Conservation (phyloP, 1,140 invertebrate genomes). For the Anagrus nilaparvatae region DNA sequence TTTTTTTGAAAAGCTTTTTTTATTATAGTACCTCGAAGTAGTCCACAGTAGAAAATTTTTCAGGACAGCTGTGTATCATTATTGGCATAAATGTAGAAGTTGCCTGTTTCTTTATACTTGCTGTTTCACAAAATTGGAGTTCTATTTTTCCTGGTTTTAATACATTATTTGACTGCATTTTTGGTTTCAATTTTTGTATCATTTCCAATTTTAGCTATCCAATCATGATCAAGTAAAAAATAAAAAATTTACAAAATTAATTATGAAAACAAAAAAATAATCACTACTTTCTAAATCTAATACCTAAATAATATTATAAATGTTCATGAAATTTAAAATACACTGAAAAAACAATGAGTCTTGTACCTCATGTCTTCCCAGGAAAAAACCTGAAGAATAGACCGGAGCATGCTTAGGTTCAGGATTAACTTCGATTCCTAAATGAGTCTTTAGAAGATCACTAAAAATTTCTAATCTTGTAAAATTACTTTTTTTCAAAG, state of each 20-base stretch:
- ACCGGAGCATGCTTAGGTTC: conserved; percentile 21
- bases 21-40: conserved; percentile 60
- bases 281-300: too few species aligned
- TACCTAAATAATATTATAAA: too few species aligned
- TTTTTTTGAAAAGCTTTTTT: neutral
- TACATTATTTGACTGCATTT: conserved; percentile 43
- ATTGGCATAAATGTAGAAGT: conserved; percentile 55
- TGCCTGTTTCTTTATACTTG: conserved; percentile 31
- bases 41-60: conserved; percentile 67
- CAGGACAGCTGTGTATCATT: conserved; percentile 63
- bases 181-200: conserved; percentile 44
- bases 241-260: neutral
- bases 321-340: too few species aligned
- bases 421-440: conserved; percentile 56
- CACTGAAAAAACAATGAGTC: conserved; percentile 8
- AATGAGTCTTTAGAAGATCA: conserved; percentile 58
- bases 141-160: conserved; percentile 47
- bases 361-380: conserved; percentile 69
- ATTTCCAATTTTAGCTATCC: conserved; percentile 52
- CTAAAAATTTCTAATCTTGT: conserved; percentile 66
- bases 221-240: conserved; percentile 1
- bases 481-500: conserved; percentile 50
- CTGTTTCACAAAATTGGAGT: conserved; percentile 54
- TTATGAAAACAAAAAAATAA: neutral
- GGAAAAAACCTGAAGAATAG: conserved; percentile 61